These are phyloP conservation scores for Nephila pilipes DNA, from an alignment of 1,140 invertebrate genomes.

Conservation along the genomic window DNA sequence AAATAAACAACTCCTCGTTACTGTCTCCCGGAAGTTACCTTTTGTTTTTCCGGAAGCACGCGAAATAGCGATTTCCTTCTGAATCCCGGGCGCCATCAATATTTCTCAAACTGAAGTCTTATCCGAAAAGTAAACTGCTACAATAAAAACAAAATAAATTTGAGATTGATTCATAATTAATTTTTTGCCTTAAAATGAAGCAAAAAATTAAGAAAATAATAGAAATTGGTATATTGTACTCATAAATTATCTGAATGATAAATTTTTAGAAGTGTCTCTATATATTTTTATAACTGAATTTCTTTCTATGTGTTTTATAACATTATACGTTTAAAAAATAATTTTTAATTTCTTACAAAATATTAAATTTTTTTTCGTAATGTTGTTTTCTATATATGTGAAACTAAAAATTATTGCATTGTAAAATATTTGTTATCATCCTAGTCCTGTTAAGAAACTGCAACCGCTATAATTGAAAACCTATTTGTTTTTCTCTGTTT, in stretches of 20 bases:
- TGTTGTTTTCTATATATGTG: background rate
- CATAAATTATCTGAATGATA: too few relatives aligned
- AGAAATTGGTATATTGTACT: too few relatives aligned
- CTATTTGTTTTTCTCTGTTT: background rate
- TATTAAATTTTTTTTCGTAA: background rate
- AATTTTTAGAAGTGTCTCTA: too few relatives aligned
- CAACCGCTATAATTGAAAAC: background rate
- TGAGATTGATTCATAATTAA: background rate
- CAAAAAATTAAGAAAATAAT: background rate
- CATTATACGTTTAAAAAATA: too few relatives aligned
- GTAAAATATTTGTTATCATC: background rate
- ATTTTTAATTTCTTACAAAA: too few relatives aligned
- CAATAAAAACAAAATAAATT: background rate
- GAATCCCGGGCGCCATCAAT: conserved; percentile 67
- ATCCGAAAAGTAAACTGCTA: conserved; percentile 36
- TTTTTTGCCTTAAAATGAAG: background rate
- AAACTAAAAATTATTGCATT: too few relatives aligned
- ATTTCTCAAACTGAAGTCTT: conserved; percentile 19
- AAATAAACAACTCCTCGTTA: conserved; percentile 45
- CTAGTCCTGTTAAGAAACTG: background rate
- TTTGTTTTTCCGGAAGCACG: conserved; percentile 77
- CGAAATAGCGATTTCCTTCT: conserved; percentile 69
- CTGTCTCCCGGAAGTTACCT: conserved; percentile 73
- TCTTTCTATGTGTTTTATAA: too few relatives aligned
- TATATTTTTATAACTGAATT: too few relatives aligned